These are phyloP conservation scores for Pseudococcus viburni DNA, from an alignment of 2,888 invertebrate species.

Conservation along the genomic window DNA sequence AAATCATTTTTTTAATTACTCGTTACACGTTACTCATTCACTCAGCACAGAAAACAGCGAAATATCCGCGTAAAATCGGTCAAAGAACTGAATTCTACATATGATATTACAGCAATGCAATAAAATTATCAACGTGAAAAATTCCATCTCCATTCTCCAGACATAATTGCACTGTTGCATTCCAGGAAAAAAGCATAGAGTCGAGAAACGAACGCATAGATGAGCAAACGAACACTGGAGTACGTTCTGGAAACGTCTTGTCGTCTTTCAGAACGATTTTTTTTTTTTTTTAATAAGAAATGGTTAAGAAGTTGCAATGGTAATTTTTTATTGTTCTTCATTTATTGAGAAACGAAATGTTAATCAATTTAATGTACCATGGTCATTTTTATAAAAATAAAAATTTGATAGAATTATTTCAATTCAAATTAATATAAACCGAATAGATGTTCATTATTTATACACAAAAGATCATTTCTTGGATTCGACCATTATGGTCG, in stretches of 20 bases:
- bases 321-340: no score
- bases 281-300: no score
- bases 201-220: not conserved
- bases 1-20: not conserved
- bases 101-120: not conserved
- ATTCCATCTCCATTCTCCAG: slow-evolving; percentile 8
- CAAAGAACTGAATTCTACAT: not conserved
- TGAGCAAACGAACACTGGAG: not conserved
- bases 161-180: slow-evolving; percentile 35
- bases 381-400: no score
- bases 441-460: no score
- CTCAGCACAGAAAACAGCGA: not conserved
- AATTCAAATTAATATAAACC: no score
- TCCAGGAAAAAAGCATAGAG: slow-evolving; percentile 45
- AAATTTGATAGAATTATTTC: no score
- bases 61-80: not conserved
- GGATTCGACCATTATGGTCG: no score
- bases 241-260: not conserved
- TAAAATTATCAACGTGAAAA: not conserved
- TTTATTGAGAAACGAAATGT: no score
- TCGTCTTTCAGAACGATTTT: no score
- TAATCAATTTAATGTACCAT: no score
- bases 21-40: not conserved
- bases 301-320: no score
- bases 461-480: no score